A percentile compares a stretch with the other conserved stretches of the same genome.
phyloP scores from a whole-genome alignment of 2,888 invertebrate genomes.

The Ochropleura leucogaster region DNA sequence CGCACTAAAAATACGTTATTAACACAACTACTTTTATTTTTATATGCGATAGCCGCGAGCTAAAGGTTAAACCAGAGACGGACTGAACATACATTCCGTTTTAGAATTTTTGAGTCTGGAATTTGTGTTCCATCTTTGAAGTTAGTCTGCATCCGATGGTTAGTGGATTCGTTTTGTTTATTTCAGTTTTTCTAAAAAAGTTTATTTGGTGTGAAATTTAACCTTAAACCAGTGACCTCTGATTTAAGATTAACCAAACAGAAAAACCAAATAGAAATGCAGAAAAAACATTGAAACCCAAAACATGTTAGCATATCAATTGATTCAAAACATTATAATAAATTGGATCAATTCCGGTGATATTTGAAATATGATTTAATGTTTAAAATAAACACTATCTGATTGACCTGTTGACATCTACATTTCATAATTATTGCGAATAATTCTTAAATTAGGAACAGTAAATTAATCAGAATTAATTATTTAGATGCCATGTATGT shows the following conservation, averaged over 20 bases:
- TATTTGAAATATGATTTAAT: slow-evolving; percentile 10
- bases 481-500: neutral
- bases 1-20: slow-evolving; percentile 87
- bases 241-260: slow-evolving; percentile 10
- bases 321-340: slow-evolving; percentile 32
- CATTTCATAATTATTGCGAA: slow-evolving; percentile 12
- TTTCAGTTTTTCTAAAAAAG: too few species aligned
- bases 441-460: slow-evolving; percentile 10
- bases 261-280: slow-evolving; percentile 21
- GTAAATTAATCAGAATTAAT: slow-evolving; percentile 10
- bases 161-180: too few species aligned
- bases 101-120: slow-evolving; percentile 29
- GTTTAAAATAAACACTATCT: slow-evolving; percentile 15
- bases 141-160: neutral
- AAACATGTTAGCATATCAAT: slow-evolving; percentile 45
- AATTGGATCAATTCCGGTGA: slow-evolving; percentile 28
- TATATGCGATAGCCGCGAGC: slow-evolving; percentile 87
- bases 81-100: slow-evolving; percentile 56
- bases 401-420: slow-evolving; percentile 26
- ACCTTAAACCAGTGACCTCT: slow-evolving; percentile 46
- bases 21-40: slow-evolving; percentile 89
- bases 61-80: slow-evolving; percentile 88
- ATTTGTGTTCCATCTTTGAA: slow-evolving; percentile 25
- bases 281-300: slow-evolving; percentile 21
- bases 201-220: neutral